Base-by-base conservation (phyloP, 2,888 invertebrate species). In the Dicycla oo region DNA sequence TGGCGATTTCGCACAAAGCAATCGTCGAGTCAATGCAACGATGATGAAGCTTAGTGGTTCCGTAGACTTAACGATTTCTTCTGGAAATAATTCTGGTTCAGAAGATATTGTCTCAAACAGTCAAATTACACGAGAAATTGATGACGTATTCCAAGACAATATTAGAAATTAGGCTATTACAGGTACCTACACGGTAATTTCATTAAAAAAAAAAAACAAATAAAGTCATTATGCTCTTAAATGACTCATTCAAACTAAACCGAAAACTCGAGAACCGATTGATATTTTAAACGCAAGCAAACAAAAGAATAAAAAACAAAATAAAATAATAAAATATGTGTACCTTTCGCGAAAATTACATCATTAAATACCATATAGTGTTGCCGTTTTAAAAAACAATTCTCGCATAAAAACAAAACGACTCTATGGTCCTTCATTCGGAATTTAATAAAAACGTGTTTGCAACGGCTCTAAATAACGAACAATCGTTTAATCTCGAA, bases 401-500 rank as follows among this genome's bases (percentile, higher is more conserved):
- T 69, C 78, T 13, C 60, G 47, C 45, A 81, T 60, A 73, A 77
- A 70, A 82, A 56, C 49, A 78, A 74, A 74, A 74, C n/a, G 45
- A 68, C 60, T 62, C 26, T 47, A 40, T 40, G 63, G 81, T 78
- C 43, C 61, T 78, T 70, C 60, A 82, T 81, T 81, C 70, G 65
- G 86, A 84, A 83, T 84, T 84, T 73, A 86, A 86, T 84, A 83
- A 86, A 86, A 83, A 65, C 75, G 72, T 77, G 78, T 80, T 81
- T 66, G 58, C 68, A 62, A 62, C 49, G 69, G 58, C 73, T 66
- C 30, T 84, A 83, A 82, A 85, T 85, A 81, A 83, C 75, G 72
- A 65, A 87, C 87, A 91, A 92, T 90, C 91, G 89, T 91, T 91
- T 90, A 91, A 91, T 89, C 90, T 89, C 54, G 68, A 47, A 87